Conservation (phyloP, 92 coral and sea anemone species). For the Porites rus region DNA sequence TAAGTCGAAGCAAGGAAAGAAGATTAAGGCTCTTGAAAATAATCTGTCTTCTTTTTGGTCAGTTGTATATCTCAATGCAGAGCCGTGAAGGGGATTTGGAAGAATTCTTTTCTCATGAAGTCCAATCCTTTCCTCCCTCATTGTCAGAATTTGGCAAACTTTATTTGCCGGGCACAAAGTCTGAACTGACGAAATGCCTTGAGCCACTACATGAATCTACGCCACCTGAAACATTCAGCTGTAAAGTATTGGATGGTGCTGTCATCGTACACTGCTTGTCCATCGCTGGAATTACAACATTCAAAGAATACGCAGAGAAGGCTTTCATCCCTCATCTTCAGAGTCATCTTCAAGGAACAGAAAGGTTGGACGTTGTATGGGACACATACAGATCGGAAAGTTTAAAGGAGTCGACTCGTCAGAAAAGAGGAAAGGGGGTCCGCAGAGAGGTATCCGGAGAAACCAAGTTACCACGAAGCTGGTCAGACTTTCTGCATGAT, state of each 20-base stretch:
- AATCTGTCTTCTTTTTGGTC: too few relatives aligned
- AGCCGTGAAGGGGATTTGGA: conserved; percentile 47
- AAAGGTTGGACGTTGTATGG: conserved; percentile 58
- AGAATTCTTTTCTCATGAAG: conserved; percentile 57
- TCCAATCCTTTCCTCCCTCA: conserved; percentile 58
- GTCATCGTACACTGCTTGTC: conserved; percentile 53
- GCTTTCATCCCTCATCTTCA: conserved; percentile 42
- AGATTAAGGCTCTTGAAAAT: too few relatives aligned
- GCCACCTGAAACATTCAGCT: not conserved
- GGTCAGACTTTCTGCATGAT: conserved; percentile 31
- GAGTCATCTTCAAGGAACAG: conserved; percentile 17
- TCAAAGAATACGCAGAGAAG: conserved; percentile 49
- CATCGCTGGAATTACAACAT: conserved; percentile 27
- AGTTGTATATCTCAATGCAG: not conserved
- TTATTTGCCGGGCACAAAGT: conserved; percentile 37
- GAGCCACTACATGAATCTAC: not conserved
- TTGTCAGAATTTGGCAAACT: conserved; percentile 62
- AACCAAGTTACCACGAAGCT: not conserved
- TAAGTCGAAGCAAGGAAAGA: too few relatives aligned
- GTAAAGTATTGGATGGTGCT: conserved; percentile 68
- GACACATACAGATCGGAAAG: conserved; percentile 45
- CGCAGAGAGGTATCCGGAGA: not conserved
- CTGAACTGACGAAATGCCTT: conserved; percentile 30
- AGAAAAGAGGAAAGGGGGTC: conserved; percentile 19
- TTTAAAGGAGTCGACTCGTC: conserved; percentile 56